These are phyloP conservation scores for Augochlorella aurata DNA, from an alignment of 2,888 invertebrate genomes.

Conservation along the genomic window DNA sequence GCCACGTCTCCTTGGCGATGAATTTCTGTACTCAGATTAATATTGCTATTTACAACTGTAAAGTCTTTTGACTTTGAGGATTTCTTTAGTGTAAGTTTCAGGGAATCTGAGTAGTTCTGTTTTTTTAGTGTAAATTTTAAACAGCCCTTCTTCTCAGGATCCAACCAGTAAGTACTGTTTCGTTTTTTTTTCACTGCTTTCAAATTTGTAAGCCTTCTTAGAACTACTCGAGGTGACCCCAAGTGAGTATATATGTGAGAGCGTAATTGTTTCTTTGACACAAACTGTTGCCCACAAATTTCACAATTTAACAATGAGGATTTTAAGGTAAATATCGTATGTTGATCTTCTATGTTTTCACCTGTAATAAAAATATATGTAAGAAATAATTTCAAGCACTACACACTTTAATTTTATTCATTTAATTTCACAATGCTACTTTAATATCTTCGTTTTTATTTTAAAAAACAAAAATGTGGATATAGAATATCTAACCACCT, in stretches of 20 bases:
- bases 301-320: constrained; percentile 70
- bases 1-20: constrained; percentile 73
- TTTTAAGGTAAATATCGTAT: constrained; percentile 45
- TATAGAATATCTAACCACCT: constrained; percentile 31
- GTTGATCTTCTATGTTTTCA: constrained; percentile 61
- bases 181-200: constrained; percentile 70
- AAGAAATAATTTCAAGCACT: not conserved
- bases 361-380: constrained; percentile 66
- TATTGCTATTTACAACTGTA: constrained; percentile 75
- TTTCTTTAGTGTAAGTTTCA: constrained; percentile 77
- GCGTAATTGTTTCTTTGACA: constrained; percentile 74
- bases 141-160: constrained; percentile 75
- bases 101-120: constrained; percentile 69
- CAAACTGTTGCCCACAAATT: constrained; percentile 76
- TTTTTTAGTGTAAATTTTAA: constrained; percentile 78
- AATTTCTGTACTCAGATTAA: constrained; percentile 61
- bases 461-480: not conserved
- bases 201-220: constrained; percentile 74
- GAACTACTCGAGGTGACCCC: constrained; percentile 75
- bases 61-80: constrained; percentile 76
- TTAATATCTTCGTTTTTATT: not conserved
- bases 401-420: not conserved
- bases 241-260: constrained; percentile 75
- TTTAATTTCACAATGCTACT: not conserved
- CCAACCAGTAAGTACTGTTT: constrained; percentile 74